Evolutionary conservation across 2,113 vertebrate species (phyloP).

Genomic region (Anas platyrhynchos): DNA sequence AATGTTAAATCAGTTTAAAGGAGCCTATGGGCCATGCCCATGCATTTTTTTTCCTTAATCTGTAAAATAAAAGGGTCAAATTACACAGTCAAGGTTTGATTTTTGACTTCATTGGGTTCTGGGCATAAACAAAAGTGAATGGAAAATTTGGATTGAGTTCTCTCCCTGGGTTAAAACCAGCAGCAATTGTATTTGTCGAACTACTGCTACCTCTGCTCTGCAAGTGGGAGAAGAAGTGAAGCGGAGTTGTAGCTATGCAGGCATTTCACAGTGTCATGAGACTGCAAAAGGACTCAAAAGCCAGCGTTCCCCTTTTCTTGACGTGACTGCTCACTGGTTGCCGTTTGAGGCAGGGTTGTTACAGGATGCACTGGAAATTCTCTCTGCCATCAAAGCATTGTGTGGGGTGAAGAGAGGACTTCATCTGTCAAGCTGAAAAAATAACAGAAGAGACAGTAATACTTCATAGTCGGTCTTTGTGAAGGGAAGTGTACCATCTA

Average conservation of each 20-base stretch:
- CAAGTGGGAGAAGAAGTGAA: neutral
- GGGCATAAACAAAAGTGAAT: neutral
- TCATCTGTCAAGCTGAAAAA: neutral
- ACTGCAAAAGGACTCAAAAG: neutral
- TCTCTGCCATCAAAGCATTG: neutral
- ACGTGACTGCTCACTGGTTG: neutral
- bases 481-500: slow-evolving; percentile 1
- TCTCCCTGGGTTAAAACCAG: neutral
- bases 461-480: neutral
- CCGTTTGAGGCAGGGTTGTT: neutral
- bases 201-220: neutral
- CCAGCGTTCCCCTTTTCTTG: neutral
- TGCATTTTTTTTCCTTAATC: neutral
- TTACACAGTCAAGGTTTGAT: neutral
- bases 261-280: neutral
- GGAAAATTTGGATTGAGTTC: neutral
- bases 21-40: neutral
- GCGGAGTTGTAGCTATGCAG: neutral
- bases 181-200: neutral
- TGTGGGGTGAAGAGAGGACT: slow-evolving; percentile 21
- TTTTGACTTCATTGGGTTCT: neutral
- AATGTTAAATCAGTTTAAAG: neutral
- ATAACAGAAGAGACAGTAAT: neutral
- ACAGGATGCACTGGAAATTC: neutral
- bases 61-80: neutral